phyloP scores from a whole-genome alignment of 2,888 invertebrate species.

The Cactoblastis cactorum region DNA sequence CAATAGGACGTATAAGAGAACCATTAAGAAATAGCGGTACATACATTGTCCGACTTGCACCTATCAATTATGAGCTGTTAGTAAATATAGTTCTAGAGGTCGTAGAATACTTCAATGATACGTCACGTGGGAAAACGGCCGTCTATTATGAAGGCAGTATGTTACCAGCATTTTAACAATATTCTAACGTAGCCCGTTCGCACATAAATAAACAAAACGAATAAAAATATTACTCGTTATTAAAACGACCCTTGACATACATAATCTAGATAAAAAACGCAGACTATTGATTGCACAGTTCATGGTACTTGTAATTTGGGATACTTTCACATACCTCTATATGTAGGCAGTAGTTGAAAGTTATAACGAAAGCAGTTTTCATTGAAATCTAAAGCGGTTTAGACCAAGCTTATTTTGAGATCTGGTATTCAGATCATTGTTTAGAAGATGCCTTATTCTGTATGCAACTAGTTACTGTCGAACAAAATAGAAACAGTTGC shows the following conservation, averaged over 20 bases:
- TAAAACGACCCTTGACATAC: slow-evolving; percentile 11
- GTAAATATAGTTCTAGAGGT: slow-evolving; percentile 26
- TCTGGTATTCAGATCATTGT: slow-evolving; percentile 13
- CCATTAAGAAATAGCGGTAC: slow-evolving; percentile 44
- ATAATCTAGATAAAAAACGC: slow-evolving; percentile 1
- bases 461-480: slow-evolving; percentile 7
- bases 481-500: slow-evolving; percentile 1
- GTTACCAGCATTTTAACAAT: neutral
- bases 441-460: slow-evolving; percentile 9
- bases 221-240: slow-evolving; percentile 10
- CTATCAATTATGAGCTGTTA: slow-evolving; percentile 47
- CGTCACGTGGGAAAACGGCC: slow-evolving; percentile 10
- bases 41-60: slow-evolving; percentile 34
- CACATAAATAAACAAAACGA: slow-evolving; percentile 12
- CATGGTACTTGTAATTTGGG: neutral
- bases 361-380: slow-evolving; percentile 1
- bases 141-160: neutral
- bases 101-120: slow-evolving; percentile 27
- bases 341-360: neutral
- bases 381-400: neutral
- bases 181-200: neutral
- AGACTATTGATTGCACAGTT: slow-evolving; percentile 9
- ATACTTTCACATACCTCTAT: neutral
- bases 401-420: neutral
- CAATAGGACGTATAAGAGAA: slow-evolving; percentile 42